Base-by-base conservation (phyloP, 1,140 invertebrate genomes). In the Saccostrea echinata region DNA sequence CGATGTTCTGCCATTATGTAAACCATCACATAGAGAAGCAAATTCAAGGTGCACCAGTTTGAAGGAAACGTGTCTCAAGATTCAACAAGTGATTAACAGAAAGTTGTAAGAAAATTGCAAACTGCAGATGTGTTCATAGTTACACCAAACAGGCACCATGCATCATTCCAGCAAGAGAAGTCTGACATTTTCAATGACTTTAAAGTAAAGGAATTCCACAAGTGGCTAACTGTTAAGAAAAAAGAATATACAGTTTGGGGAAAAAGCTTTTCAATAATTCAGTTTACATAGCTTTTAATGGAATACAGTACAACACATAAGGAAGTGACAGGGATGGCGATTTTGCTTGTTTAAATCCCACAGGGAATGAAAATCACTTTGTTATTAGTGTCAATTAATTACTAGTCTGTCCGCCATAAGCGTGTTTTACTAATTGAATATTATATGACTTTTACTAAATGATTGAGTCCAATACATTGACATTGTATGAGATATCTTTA, bases 1-100 rank as follows among this genome's bases (percentile, higher is more conserved):
- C 57, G 84, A 84, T 84, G 84, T 84, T 57, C 21, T 84, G 84
- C 53, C 84, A 84, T 35, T 8, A 61, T 21, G 21, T 84, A 3
- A 61, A 61, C 18, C 9, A 35, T 9, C 52, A 61, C 6, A 8
- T 84, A 27, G 8, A 84, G 57, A 84, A 35, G 21, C 16, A 84
- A 35, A 61, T 84, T 27, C 51, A 55, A 6, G 53, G 33, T 27
- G 4, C n/a, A 12, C 6, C 52, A 12, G 24, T 57, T 21, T 24
- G 1, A n/a, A 84, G n/a, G 3, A 21, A 61, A 18, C 84, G 30
- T n/a, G 13, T 33, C 30, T 1, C 81, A 57, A 61, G 53, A 61
- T 57, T 27, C 18, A 30, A 55, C 52, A 57, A 1, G 21, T 27
- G 84, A 84, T 27, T 13, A 8, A 30, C 24, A 57, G 9, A 35